phyloP scores from a whole-genome alignment of 2,888 invertebrate genomes.

The Chymomyza procnemis region DNA sequence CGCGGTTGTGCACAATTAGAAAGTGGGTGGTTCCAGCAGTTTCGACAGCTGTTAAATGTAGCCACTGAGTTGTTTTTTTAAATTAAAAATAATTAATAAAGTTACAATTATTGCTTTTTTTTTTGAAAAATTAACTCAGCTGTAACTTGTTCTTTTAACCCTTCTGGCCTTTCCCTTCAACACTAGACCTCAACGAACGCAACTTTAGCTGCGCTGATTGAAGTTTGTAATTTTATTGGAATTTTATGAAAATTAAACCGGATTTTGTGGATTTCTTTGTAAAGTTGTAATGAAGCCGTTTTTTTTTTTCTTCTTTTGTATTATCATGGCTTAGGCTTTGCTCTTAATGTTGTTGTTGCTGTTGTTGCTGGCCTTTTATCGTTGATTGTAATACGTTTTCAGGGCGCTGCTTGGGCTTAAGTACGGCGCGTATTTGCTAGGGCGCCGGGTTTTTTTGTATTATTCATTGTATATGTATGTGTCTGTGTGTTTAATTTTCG shows the following conservation, averaged over 20 bases:
- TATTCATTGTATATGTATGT: conserved; percentile 17
- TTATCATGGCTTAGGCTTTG: neutral
- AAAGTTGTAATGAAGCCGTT: conserved; percentile 33
- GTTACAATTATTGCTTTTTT: neutral
- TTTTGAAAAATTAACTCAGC: neutral
- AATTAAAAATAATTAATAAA: neutral
- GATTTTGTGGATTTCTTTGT: conserved; percentile 50
- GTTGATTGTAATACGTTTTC: neutral
- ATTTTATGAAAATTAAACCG: conserved; percentile 64
- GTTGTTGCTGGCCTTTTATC: conserved; percentile 5
- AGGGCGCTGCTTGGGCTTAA: neutral
- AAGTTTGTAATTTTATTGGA: conserved; percentile 41
- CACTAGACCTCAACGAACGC: neutral
- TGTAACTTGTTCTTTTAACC: neutral
- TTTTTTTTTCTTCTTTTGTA: conserved; percentile 12
- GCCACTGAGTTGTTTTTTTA: neutral
- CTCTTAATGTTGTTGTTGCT: conserved; percentile 8
- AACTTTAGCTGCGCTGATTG: neutral
- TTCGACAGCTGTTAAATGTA: neutral
- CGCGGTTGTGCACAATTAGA: neutral
- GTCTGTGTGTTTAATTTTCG: conserved; percentile 46
- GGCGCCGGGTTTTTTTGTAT: conserved; percentile 40
- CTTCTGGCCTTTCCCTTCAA: neutral
- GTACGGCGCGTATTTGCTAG: conserved; percentile 35
- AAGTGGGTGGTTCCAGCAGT: neutral